Evolutionary conservation across 1,140 invertebrate genomes (phyloP), one percentile per base, ranked within the genome.

Genomic region (Meloidogyne floridensis): DNA sequence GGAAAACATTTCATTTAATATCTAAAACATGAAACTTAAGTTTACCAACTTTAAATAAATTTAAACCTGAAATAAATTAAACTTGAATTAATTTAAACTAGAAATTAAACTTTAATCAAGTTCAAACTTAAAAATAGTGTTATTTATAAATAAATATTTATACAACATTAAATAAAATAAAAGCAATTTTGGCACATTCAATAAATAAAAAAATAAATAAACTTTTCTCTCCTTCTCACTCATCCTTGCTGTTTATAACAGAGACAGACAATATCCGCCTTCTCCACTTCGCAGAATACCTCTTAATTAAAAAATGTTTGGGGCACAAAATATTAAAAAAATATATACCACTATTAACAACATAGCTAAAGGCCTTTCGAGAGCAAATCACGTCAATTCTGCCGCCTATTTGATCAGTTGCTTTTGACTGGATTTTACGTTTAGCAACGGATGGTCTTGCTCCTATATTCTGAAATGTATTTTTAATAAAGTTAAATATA

Each of bases 361-460:
- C 72, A 72, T 79, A 79, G 18, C 77, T 79, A 32, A 79, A 79
- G 15, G 77, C 77, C 32, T 79, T 69, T n/a, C 43, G 10, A 0
- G 79, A 77, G 76, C 85, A 86, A 51, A 86, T 80, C 3, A 86
- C 85, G 72, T 86, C 85, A 15, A 86, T 86, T 56, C 77, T 80
- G 10, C 86, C 86, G 6, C 85, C 86, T 43, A 86, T 43, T 72
- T 87, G 75, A 13, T 71, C 85, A 13, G 85, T 69, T 15, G 72
- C 84, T 70, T 78, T 82, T n/a, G 59, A 53, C 73, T 86, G 85
- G 42, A 86, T 86, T 74, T 84, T 83, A 20, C 85, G 85, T 54
- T 86, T 86, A 15, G 85, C 78, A 9, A 82, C 32, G 15, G 86
- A 82, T 15, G 85, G 86, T 53, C 86, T 87, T 70, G 83, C 72